Base-by-base conservation (phyloP, 92 coral and sea anemone genomes). In the Nematostella vectensis region DNA sequence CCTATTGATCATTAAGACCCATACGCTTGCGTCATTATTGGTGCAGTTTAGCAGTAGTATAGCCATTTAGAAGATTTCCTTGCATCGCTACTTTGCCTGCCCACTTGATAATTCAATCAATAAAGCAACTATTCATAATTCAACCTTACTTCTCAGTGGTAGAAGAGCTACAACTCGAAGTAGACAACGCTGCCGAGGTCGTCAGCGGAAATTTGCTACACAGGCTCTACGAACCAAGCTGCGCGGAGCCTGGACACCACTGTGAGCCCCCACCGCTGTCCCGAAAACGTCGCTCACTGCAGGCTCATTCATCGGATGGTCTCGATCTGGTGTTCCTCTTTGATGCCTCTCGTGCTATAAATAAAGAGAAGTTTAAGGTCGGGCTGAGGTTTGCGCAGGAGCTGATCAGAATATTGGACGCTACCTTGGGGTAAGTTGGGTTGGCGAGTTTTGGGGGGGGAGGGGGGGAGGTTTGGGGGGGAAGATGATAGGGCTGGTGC, bases 351-450 rank as follows among this genome's bases (percentile, higher is more conserved):
- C 48, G 59, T 44, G 68, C 80, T 9, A 64, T 82, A 11, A 47
- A 65, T 2, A 53, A 63, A 40, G 61, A 56, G 1, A 82, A 77
- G 20, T 82, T 65, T 31, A 57, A 44, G 39, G 59, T 77, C 57
- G 89, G 89, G 2, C 61, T 82, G 31, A 69, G 70, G 31, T 82
- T 82, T 55, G 89, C 89, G 27, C 74, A 66, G 21, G 80, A 67
- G 27, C 72, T 82, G 3, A 48, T 82, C n/a, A 54, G 77, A 1
- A 71, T 71, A 9, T 43, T 73, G 20, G 72, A 53, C 28, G 73
- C 60, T 19, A 64, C 80, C 2, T 27, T 58, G 29, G 49, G 57
- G 74, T 67, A 58, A 36, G 61, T n/a, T n/a, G n/a, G n/a, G n/a
- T n/a, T n/a, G n/a, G n/a, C n/a, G n/a, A n/a, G n/a, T n/a, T n/a